A percentile compares a stretch with the other conserved stretches of the same genome.
These are phyloP conservation scores for Anomalospiza imberbis DNA, from an alignment of 2,797 vertebrate genomes.

Conservation along the genomic window DNA sequence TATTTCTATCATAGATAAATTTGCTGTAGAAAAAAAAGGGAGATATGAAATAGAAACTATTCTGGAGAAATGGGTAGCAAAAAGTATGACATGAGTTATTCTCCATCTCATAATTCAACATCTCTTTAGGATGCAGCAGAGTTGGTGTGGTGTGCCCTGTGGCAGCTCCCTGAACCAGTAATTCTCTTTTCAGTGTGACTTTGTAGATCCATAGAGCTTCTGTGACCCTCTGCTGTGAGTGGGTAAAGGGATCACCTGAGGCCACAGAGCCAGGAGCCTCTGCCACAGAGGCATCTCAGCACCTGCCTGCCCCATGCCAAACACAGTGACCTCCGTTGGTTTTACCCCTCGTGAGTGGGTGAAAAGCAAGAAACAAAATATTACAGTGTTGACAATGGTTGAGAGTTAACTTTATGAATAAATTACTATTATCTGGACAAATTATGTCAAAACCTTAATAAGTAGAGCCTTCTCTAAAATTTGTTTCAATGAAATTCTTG, in stretches of 20 bases:
- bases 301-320: background rate
- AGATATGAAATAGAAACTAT: conserved; percentile 17
- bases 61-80: background rate
- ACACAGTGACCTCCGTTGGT: background rate
- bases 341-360: background rate
- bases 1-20: conserved; percentile 26
- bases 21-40: background rate
- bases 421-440: background rate
- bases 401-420: background rate
- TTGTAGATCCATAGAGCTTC: background rate
- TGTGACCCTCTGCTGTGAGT: background rate
- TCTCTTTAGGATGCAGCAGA: background rate
- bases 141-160: background rate
- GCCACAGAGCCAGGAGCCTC: background rate
- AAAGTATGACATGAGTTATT: background rate
- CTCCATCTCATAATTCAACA: background rate
- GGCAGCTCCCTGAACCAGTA: background rate
- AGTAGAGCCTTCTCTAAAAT: background rate
- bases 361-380: background rate
- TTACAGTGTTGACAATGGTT: background rate
- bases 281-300: background rate
- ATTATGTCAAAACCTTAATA: background rate
- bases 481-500: background rate
- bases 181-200: background rate
- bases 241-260: background rate